Evolutionary conservation across 2,797 vertebrate genomes (phyloP), one percentile per base, ranked within the genome.

Genomic region (Neoniphon sammara): DNA sequence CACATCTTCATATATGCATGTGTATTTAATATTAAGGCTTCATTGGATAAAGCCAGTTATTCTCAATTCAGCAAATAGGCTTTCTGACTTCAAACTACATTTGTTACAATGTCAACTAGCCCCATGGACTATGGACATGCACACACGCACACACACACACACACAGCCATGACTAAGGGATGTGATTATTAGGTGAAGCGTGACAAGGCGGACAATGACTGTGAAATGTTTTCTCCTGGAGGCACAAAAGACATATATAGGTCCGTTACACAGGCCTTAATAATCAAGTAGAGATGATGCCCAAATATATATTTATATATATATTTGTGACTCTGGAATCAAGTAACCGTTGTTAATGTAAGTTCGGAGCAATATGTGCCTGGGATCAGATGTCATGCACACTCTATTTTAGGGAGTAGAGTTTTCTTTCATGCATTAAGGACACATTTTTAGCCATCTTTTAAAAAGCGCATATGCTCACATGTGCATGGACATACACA

Each of bases 161-260:
- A 6, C 30, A 31, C 6, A 27, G 15, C 63, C 67, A 77, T 72
- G 76, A 80, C 83, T 78, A 75, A 88, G 73, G 83, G 81, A 86
- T 78, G 78, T 67, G 84, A 84, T 89, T 90, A 90, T 73, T 74
- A 85, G 77, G 72, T 90, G 83, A 90, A 83, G 86, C 84, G 61
- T 86, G 82, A 85, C 79, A 86, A 88, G 80, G 73, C 78, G 70
- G 78, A 90, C 86, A 85, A 75, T 87, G 84, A 85, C 79, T 83
- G 76, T 84, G 78, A 89, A 86, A 85, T 63, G 79, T 87, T 82
- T 12, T 23, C 84, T 89, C 86, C 90, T 87, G 86, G 79, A 91
- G 88, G 88, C 89, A 87, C 78, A 84, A 50, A 65, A 85, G 69
- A 84, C 83, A 76, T 83, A 81, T 72, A 87, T 86, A 88, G 89